A percentile compares a stretch with the other conserved stretches of the same genome.
These are phyloP conservation scores for Lindbergichthys nudifrons DNA, from an alignment of 2,797 vertebrate species.

Conservation along the genomic window DNA sequence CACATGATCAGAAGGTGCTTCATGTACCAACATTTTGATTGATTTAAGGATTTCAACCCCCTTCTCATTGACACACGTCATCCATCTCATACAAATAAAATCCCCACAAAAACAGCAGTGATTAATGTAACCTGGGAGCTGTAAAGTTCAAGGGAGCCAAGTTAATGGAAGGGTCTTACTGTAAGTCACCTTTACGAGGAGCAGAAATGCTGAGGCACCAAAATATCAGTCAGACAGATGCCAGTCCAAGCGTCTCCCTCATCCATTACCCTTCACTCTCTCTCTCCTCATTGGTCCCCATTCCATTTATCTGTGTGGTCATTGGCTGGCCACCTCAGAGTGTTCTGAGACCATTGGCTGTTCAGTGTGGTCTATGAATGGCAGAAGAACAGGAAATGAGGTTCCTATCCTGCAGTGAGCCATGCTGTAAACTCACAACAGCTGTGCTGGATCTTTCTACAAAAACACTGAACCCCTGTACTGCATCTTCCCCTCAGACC, in stretches of 20 bases:
- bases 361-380: conserved; percentile 33
- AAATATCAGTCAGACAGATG: conserved; percentile 31
- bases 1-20: background rate
- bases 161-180: conserved; percentile 25
- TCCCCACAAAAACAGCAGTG: conserved; percentile 1
- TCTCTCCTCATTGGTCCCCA: conserved; percentile 13
- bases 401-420: conserved; percentile 61
- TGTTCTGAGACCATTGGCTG: conserved; percentile 40
- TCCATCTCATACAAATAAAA: background rate
- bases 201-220: conserved; percentile 12
- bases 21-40: background rate
- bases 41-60: background rate
- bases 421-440: conserved; percentile 70
- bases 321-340: conserved; percentile 31
- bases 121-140: background rate
- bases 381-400: conserved; percentile 66
- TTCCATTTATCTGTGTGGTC: conserved; percentile 23
- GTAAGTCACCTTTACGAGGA: conserved; percentile 31
- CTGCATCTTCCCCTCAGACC: conserved; percentile 23
- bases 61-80: background rate
- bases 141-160: conserved; percentile 22
- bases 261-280: background rate
- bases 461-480: conserved; percentile 43
- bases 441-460: conserved; percentile 63
- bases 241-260: background rate